phyloP scores from a whole-genome alignment of 2,113 vertebrate genomes.

The Pangasianodon gigas region DNA sequence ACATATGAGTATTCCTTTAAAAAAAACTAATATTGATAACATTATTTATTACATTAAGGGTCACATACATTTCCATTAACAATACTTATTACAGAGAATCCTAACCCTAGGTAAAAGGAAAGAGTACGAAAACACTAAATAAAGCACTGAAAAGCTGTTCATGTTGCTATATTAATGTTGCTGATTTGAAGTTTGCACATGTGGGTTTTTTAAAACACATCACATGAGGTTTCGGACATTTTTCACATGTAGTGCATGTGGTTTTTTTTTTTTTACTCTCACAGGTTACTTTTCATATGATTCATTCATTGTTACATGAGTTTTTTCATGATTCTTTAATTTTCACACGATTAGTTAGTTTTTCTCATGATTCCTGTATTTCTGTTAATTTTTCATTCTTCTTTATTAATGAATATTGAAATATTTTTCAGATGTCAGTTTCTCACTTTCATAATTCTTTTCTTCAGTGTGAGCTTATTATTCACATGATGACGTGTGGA shows the following conservation, averaged over 20 bases:
- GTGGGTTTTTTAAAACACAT: neutral
- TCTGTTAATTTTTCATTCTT: neutral
- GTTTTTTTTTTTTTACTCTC: neutral
- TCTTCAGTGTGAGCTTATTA: neutral
- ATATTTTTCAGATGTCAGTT: neutral
- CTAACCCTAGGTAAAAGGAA: neutral
- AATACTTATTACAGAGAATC: neutral
- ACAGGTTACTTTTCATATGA: neutral
- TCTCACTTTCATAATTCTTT: neutral
- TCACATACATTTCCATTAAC: neutral
- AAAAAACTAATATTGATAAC: neutral
- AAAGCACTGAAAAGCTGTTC: neutral
- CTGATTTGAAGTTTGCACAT: neutral
- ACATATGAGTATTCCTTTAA: neutral
- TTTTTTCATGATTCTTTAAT: neutral
- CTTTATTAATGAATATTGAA: neutral
- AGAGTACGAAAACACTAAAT: neutral
- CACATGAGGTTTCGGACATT: neutral
- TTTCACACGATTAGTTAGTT: neutral
- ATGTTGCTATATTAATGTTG: neutral
- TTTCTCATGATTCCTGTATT: neutral
- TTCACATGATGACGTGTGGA: neutral
- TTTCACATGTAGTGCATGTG: neutral
- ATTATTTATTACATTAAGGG: neutral
- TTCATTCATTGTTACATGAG: neutral